Percentiles rank a stretch among this genome's conserved stretches.
Conservation (phyloP, 2,888 invertebrate species). For the Chaitophorus viminalis region DNA sequence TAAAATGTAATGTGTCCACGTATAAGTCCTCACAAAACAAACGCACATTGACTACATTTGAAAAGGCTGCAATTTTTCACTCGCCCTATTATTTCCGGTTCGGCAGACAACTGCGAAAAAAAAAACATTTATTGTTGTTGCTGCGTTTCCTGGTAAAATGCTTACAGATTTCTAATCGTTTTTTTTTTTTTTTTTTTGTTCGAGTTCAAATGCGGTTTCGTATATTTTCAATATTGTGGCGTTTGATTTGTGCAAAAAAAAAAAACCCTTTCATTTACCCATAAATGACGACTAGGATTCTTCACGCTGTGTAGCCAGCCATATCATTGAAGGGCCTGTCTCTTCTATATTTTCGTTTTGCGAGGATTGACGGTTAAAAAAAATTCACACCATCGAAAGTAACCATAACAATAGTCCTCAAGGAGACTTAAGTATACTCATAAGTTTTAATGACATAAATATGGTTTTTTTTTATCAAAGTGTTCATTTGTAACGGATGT, state of each 20-base stretch:
- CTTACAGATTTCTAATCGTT: constrained; percentile 56
- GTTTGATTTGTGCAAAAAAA: constrained; percentile 5
- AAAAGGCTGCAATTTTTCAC: constrained; percentile 55
- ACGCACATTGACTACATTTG: constrained; percentile 24
- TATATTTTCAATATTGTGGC: constrained; percentile 52
- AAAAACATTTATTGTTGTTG: constrained; percentile 49
- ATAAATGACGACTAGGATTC: constrained; percentile 14
- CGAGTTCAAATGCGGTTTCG: constrained; percentile 37
- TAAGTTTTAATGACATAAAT: constrained; percentile 1
- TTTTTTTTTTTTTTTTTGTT: constrained; percentile 4
- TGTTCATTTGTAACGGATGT: neutral
- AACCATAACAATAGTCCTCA: neutral
- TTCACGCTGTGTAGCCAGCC: constrained; percentile 38
- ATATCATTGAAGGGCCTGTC: constrained; percentile 26
- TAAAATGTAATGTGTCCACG: constrained; percentile 50
- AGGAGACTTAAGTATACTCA: neutral
- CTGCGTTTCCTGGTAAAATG: constrained; percentile 39
- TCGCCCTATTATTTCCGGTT: constrained; percentile 60
- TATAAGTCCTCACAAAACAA: constrained; percentile 47
- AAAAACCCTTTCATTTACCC: constrained; percentile 46
- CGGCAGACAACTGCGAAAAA: constrained; percentile 20
- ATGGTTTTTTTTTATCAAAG: neutral
- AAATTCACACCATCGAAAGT: constrained; percentile 17
- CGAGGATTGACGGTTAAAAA: constrained; percentile 46
- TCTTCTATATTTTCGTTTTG: constrained; percentile 20